These are phyloP conservation scores for Drosophila nannoptera DNA, from an alignment of 1,140 invertebrate species.

Conservation along the genomic window DNA sequence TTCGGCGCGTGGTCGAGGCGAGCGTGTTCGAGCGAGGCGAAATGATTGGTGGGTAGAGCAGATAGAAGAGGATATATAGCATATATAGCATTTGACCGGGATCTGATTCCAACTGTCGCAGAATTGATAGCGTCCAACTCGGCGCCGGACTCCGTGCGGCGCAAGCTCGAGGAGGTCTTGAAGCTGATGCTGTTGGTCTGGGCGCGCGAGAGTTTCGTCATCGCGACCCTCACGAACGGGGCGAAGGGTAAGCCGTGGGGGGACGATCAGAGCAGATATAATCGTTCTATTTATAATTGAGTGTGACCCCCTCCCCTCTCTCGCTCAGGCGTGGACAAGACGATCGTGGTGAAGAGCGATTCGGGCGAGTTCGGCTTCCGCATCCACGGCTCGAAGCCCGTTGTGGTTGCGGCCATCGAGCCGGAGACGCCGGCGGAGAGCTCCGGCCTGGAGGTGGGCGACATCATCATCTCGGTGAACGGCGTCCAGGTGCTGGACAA, in stretches of 20 bases:
- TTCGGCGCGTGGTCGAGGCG: constrained; percentile 3
- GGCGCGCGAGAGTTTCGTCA: constrained; percentile 86
- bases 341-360: constrained; percentile 88
- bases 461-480: constrained; percentile 95
- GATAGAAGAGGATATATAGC: too few relatives aligned
- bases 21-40: constrained; percentile 23
- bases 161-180: constrained; percentile 86
- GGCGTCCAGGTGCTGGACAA: constrained; percentile 93
- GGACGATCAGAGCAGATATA: too few relatives aligned
- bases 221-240: constrained; percentile 82
- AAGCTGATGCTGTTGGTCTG: constrained; percentile 90
- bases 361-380: constrained; percentile 96
- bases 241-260: constrained; percentile 83
- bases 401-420: constrained; percentile 96
- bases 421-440: constrained; percentile 93
- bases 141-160: constrained; percentile 82
- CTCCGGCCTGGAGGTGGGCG: constrained; percentile 94
- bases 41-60: constrained; percentile 73
- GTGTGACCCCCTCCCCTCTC: not conserved
- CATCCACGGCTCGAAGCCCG: constrained; percentile 96
- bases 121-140: constrained; percentile 77
- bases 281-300: not conserved
- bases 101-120: constrained; percentile 26
- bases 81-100: not conserved
- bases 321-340: constrained; percentile 90